Evolutionary conservation across 2,113 vertebrate genomes (phyloP).

Genomic region (Lathamus discolor): DNA sequence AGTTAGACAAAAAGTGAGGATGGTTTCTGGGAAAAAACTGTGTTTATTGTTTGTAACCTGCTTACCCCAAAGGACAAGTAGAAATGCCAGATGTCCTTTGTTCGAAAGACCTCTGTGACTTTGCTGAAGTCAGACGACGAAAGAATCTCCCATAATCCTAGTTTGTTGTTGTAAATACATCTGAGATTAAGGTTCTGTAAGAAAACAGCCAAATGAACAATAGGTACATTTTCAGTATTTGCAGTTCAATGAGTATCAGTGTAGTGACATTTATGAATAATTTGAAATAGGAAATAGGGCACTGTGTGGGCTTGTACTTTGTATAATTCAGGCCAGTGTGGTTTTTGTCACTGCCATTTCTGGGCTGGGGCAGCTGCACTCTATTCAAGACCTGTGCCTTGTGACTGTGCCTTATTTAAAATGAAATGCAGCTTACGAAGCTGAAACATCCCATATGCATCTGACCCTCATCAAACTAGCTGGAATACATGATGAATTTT

Average conservation of each 20-base stretch:
- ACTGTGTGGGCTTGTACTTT: not conserved
- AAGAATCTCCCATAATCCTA: not conserved
- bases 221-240: not conserved
- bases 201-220: not conserved
- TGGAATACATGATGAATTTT: constrained; percentile 7
- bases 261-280: not conserved
- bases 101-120: not conserved
- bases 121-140: not conserved
- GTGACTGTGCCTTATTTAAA: not conserved
- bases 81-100: not conserved
- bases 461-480: not conserved
- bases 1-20: not conserved
- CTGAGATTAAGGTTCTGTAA: not conserved
- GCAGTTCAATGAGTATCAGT: not conserved
- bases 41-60: not conserved
- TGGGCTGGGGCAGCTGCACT: not conserved
- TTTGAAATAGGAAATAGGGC: not conserved
- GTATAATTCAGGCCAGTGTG: not conserved
- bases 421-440: constrained; percentile 7
- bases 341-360: not conserved
- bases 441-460: not conserved
- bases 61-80: not conserved
- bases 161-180: not conserved
- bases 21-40: not conserved
- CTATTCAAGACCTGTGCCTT: not conserved